phyloP scores from a whole-genome alignment of 1,140 invertebrate genomes.

The Diorhabda sublineata region DNA sequence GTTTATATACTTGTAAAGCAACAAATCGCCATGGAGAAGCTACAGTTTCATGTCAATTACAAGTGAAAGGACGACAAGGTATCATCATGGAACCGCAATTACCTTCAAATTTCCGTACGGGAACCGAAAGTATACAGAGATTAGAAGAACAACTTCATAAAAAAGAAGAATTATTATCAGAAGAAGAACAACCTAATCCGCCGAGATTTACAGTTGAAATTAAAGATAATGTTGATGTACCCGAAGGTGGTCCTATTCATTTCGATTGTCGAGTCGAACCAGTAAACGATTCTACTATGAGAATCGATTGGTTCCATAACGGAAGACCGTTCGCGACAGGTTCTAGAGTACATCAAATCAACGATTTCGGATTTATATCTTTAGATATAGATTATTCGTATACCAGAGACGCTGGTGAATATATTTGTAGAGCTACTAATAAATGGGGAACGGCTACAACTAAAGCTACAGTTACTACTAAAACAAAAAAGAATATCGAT shows the following conservation, averaged over 20 bases:
- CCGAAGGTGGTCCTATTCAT: slow-evolving; percentile 83
- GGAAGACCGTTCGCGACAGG: slow-evolving; percentile 83
- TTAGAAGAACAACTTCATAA: slow-evolving; percentile 86
- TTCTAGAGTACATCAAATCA: slow-evolving; percentile 83
- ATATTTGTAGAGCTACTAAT: slow-evolving; percentile 79
- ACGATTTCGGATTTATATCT: slow-evolving; percentile 91
- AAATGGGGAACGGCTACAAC: slow-evolving; percentile 82
- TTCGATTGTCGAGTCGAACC: slow-evolving; percentile 90
- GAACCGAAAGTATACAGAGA: slow-evolving; percentile 85
- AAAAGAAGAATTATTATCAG: slow-evolving; percentile 72
- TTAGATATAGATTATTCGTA: slow-evolving; percentile 85
- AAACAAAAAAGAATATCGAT: slow-evolving; percentile 82
- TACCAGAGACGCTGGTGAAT: slow-evolving; percentile 79
- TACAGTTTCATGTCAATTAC: slow-evolving; percentile 77
- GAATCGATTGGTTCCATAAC: slow-evolving; percentile 93
- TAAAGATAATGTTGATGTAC: slow-evolving; percentile 75
- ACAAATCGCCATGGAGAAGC: slow-evolving; percentile 88
- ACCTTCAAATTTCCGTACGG: slow-evolving; percentile 77
- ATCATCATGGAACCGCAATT: slow-evolving; percentile 89
- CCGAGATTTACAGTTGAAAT: slow-evolving; percentile 82
- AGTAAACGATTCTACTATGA: slow-evolving; percentile 78
- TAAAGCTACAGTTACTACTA: slow-evolving; percentile 76
- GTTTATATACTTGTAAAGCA: slow-evolving; percentile 87
- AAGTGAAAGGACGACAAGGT: slow-evolving; percentile 79
- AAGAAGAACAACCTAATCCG: slow-evolving; percentile 82